Evolutionary conservation across 2,113 vertebrate species (phyloP).

Genomic region (Pavo muticus): DNA sequence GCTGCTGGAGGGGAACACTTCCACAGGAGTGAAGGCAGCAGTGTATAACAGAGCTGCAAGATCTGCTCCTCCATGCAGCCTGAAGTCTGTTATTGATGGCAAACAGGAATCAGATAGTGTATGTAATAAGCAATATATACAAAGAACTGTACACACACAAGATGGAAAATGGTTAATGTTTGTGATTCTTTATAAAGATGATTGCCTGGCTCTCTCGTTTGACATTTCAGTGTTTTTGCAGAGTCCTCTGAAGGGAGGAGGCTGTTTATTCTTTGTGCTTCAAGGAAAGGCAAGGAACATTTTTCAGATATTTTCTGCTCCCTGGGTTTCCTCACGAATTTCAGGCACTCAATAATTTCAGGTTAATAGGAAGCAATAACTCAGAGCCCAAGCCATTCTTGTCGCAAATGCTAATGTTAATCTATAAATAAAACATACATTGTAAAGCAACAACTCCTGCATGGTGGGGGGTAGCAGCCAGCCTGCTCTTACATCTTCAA

Average conservation of each 20-base stretch:
- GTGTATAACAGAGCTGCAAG: background rate
- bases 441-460: slow-evolving; percentile 7
- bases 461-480: background rate
- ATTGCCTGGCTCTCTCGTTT: background rate
- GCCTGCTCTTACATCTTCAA: background rate
- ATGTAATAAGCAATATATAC: background rate
- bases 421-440: slow-evolving; percentile 56
- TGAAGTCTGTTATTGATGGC: background rate
- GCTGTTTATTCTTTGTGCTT: slow-evolving; percentile 31
- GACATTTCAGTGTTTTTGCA: background rate
- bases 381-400: slow-evolving; percentile 50
- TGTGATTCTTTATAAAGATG: background rate
- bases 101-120: background rate
- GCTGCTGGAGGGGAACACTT: background rate
- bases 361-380: slow-evolving; percentile 67
- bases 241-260: background rate
- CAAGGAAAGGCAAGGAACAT: background rate
- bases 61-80: background rate
- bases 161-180: background rate
- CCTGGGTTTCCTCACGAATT: slow-evolving; percentile 29
- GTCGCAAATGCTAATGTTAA: slow-evolving; percentile 61
- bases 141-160: background rate
- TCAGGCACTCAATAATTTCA: slow-evolving; percentile 56
- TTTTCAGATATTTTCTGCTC: slow-evolving; percentile 47
- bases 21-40: background rate